phyloP scores from a whole-genome alignment of 2,797 vertebrate genomes.

The Falco cherrug region DNA sequence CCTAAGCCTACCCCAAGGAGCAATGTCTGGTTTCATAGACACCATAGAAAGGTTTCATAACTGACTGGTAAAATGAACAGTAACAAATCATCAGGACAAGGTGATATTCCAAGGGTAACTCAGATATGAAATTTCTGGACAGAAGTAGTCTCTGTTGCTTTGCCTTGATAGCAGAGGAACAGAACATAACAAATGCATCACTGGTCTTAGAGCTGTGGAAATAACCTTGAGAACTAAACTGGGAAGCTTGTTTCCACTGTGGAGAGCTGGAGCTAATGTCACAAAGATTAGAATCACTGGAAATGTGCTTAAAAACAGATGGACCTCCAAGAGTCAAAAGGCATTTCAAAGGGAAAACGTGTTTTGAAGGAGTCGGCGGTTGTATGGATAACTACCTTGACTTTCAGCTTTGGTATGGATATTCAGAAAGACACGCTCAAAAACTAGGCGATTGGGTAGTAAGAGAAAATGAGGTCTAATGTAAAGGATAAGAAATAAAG shows the following conservation, averaged over 20 bases:
- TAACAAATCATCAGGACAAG: not conserved
- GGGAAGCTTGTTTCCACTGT: not conserved
- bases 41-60: not conserved
- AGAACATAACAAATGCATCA: not conserved
- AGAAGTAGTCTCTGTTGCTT: not conserved
- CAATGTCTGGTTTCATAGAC: not conserved
- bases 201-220: not conserved
- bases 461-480: not conserved
- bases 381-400: not conserved
- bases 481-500: not conserved
- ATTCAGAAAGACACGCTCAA: not conserved
- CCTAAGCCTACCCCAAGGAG: not conserved
- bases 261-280: not conserved
- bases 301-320: not conserved
- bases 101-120: not conserved
- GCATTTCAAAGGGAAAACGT: not conserved
- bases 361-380: not conserved
- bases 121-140: not conserved
- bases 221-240: not conserved
- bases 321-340: not conserved
- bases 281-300: not conserved
- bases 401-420: not conserved
- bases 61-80: not conserved
- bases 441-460: not conserved
- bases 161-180: not conserved